Conservation (phyloP, 2,888 invertebrate species). For the Trachelus iudaicus region DNA sequence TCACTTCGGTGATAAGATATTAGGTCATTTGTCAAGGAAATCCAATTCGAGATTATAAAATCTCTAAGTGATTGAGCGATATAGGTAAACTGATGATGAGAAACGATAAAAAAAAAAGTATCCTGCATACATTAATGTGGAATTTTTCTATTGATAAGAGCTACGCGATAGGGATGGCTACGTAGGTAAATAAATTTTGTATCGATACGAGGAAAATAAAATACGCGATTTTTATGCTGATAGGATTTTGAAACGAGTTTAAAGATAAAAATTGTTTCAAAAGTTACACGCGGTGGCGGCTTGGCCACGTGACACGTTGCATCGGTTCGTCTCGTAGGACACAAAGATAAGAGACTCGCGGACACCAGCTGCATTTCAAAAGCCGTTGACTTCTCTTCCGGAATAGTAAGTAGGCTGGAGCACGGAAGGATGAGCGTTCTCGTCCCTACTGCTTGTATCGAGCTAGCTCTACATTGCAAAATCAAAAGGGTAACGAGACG, state of each 20-base stretch:
- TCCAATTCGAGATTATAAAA: not conserved
- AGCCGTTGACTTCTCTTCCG: slow-evolving; percentile 10
- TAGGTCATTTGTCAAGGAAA: not conserved
- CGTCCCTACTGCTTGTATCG: not conserved
- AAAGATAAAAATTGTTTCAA: not conserved
- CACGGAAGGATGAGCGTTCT: slow-evolving; percentile 4
- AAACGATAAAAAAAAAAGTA: too few relatives aligned
- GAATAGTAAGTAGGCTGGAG: slow-evolving; percentile 18
- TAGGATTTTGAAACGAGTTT: not conserved
- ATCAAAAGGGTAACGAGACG: not conserved
- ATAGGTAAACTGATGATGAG: too few relatives aligned
- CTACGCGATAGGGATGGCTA: too few relatives aligned
- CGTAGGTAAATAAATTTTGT: too few relatives aligned
- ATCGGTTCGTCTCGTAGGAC: not conserved
- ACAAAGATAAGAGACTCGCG: not conserved
- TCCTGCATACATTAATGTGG: too few relatives aligned
- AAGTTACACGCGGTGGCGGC: not conserved
- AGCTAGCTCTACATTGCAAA: not conserved
- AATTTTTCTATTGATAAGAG: too few relatives aligned
- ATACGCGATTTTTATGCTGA: not conserved
- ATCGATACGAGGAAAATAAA: too few relatives aligned
- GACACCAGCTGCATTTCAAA: slow-evolving; percentile 22
- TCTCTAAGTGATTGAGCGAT: too few relatives aligned
- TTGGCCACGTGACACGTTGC: not conserved
- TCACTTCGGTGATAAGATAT: not conserved